Evolutionary conservation across 2,113 vertebrate species (phyloP).

Genomic region (Sphaerodactylus townsendi): DNA sequence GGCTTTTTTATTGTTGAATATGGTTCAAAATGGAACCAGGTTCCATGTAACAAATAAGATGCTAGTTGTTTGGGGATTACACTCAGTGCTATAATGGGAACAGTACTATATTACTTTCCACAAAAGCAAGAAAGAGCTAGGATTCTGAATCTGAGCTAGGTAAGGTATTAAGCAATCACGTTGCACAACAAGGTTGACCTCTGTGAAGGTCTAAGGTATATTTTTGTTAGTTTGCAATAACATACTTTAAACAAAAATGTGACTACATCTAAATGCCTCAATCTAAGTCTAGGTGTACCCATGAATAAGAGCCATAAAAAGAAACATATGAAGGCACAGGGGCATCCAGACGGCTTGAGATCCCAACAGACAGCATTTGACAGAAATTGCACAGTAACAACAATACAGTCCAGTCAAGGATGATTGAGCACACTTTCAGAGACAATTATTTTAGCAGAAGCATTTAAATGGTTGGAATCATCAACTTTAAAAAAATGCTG

Average conservation of each 20-base stretch:
- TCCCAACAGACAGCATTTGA: not conserved
- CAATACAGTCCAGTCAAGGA: not conserved
- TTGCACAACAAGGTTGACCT: not conserved
- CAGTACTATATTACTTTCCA: not conserved
- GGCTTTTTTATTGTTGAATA: not conserved
- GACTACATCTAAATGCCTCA: not conserved
- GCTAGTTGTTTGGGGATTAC: not conserved
- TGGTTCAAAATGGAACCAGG: not conserved
- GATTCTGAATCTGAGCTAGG: not conserved
- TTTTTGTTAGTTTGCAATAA: not conserved
- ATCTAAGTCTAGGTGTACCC: not conserved
- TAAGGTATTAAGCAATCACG: not conserved
- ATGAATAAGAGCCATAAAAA: conserved; percentile 11
- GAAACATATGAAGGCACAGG: not conserved
- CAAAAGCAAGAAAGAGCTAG: too few relatives aligned
- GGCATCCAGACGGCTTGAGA: not conserved
- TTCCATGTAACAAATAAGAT: not conserved
- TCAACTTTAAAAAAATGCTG: not conserved
- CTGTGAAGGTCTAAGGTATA: not conserved
- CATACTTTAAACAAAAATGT: conserved; percentile 3
- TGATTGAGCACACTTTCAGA: conserved; percentile 30
- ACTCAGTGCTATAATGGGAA: not conserved
- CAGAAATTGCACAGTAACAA: conserved; percentile 20
- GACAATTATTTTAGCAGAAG: conserved; percentile 22
- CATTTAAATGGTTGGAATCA: conserved; percentile 31